Evolutionary conservation across 1,140 invertebrate species (phyloP).

Genomic region (Bilobella aurantiaca): DNA sequence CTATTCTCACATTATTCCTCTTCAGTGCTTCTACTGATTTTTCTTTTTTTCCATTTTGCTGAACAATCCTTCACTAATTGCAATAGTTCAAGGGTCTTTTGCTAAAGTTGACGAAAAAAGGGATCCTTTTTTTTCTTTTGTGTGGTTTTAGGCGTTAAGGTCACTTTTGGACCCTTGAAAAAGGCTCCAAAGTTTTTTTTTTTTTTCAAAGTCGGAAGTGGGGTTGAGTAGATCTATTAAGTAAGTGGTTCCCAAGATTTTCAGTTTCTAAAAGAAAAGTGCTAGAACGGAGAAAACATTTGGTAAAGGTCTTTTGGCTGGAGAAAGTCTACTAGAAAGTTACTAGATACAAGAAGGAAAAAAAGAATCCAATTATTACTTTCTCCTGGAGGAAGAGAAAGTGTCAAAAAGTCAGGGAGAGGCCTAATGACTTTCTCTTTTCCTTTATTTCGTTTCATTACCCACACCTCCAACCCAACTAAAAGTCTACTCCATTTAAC

Average conservation of each 20-base stretch:
- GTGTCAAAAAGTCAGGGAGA: conserved; percentile 5
- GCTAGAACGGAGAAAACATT: too few species aligned
- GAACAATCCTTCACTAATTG: conserved; percentile 29
- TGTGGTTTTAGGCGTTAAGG: background rate
- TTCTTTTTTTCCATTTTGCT: conserved; percentile 14
- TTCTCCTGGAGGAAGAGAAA: background rate
- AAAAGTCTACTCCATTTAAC: background rate
- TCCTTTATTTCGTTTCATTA: conserved; percentile 7
- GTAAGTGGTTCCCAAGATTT: too few species aligned
- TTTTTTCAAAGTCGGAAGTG: background rate
- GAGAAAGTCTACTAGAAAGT: background rate
- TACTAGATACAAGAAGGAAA: too few species aligned
- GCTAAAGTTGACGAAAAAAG: background rate
- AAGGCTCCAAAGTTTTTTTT: background rate
- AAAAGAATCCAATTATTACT: conserved; percentile 28
- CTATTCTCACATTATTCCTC: background rate
- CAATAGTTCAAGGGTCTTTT: background rate
- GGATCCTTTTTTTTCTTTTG: background rate
- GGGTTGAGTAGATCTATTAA: background rate
- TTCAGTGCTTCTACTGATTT: background rate
- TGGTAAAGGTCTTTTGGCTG: too few species aligned
- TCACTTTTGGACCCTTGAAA: conserved; percentile 11
- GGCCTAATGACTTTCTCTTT: conserved; percentile 5
- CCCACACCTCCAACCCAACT: background rate
- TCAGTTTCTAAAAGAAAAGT: too few species aligned